Conservation (phyloP, 2,113 vertebrate genomes). For the Periophthalmodon schlosseri region DNA sequence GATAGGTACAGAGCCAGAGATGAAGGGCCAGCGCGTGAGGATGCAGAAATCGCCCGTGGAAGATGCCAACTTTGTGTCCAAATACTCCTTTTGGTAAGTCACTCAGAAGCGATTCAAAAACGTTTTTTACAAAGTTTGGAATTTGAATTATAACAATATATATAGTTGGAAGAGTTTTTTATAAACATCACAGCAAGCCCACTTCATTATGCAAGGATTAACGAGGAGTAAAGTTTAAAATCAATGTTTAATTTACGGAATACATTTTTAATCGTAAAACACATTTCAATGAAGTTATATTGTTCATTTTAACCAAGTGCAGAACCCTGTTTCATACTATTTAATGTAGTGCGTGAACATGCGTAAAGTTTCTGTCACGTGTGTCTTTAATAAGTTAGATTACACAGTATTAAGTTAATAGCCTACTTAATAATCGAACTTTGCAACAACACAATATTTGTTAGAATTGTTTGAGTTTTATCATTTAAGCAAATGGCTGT, state of each 20-base stretch:
- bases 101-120: too few relatives aligned
- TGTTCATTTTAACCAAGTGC: too few relatives aligned
- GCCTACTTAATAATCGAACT: too few relatives aligned
- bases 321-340: too few relatives aligned
- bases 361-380: background rate
- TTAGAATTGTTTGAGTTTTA: too few relatives aligned
- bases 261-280: background rate
- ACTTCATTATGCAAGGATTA: background rate
- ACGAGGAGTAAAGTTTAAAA: background rate
- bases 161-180: too few relatives aligned
- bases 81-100: constrained; percentile 94
- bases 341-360: background rate
- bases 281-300: background rate
- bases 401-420: background rate
- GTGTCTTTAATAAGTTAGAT: background rate
- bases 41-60: constrained; percentile 98
- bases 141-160: background rate
- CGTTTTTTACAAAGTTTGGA: background rate
- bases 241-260: background rate
- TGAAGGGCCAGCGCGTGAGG: constrained; percentile 60
- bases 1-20: too few relatives aligned
- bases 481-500: too few relatives aligned
- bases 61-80: constrained; percentile 91
- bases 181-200: background rate
- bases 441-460: too few relatives aligned